Percentiles rank a stretch among this genome's conserved stretches.
phyloP scores from a whole-genome alignment of 2,797 vertebrate species.

The Gila robusta region DNA sequence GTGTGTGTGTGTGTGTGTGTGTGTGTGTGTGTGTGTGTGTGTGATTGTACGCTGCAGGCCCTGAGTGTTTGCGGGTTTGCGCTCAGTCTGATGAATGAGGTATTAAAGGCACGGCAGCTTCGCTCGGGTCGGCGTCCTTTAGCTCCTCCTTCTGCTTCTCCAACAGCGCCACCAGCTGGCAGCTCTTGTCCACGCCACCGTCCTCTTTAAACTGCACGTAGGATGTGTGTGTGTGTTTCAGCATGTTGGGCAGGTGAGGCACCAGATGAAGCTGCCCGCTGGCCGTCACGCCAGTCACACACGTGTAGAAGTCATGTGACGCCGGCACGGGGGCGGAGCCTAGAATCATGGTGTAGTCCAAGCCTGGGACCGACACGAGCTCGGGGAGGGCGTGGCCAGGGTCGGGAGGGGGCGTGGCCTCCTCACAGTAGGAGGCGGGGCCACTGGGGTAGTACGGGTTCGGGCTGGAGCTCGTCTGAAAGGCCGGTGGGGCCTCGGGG shows the following conservation, averaged over 20 bases:
- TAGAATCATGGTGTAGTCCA: conserved; percentile 70
- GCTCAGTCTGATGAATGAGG: conserved; percentile 47
- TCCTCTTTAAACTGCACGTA: conserved; percentile 9
- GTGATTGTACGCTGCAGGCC: background rate
- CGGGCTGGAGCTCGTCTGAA: background rate
- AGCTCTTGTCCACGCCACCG: conserved; percentile 48
- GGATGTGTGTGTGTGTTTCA: conserved; percentile 31
- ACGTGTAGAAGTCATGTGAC: conserved; percentile 78
- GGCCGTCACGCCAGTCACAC: conserved; percentile 74
- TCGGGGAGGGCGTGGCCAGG: conserved; percentile 35
- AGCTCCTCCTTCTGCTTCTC: conserved; percentile 23
- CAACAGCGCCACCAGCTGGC: conserved; percentile 55
- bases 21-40: background rate
- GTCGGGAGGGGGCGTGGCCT: background rate
- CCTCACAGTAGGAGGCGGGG: background rate
- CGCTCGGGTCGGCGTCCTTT: conserved; percentile 32
- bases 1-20: background rate
- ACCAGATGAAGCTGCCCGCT: conserved; percentile 77
- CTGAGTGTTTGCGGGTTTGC: background rate
- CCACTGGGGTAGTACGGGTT: background rate
- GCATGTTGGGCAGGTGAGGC: conserved; percentile 64
- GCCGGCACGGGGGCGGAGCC: background rate
- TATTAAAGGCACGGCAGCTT: conserved; percentile 64
- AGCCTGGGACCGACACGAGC: conserved; percentile 61
- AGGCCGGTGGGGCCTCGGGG: background rate